Evolutionary conservation across 2,888 invertebrate genomes (phyloP).

Genomic region (Pseudococcus jackbeardsleyi): DNA sequence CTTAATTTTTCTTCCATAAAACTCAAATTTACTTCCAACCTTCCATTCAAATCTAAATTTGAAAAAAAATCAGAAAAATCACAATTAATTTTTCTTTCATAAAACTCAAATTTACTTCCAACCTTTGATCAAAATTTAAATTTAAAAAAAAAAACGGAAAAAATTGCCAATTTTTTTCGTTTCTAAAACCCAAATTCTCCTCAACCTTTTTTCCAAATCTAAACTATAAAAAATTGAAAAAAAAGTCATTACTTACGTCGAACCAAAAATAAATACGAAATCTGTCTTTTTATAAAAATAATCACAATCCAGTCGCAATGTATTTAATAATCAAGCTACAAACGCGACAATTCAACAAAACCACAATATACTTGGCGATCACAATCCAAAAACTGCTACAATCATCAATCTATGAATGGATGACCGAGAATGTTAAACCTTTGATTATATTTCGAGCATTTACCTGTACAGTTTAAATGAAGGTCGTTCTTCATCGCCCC

Average conservation of each 20-base stretch:
- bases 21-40: neutral
- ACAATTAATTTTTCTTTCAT: neutral
- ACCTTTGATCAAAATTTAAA: neutral
- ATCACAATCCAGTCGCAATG: neutral
- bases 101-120: neutral
- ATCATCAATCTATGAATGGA: constrained; percentile 40
- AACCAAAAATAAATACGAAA: neutral
- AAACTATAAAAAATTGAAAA: neutral
- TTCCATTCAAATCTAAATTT: neutral
- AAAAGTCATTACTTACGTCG: neutral
- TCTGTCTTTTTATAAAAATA: neutral
- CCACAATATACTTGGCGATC: neutral
- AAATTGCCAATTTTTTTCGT: neutral
- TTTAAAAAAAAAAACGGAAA: neutral
- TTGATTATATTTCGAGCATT: constrained; percentile 51
- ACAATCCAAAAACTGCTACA: constrained; percentile 1
- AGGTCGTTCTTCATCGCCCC: constrained; percentile 44
- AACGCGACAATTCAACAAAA: neutral
- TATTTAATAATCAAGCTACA: constrained; percentile 17
- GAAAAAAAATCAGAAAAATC: too few relatives aligned
- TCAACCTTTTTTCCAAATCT: neutral
- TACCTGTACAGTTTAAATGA: neutral
- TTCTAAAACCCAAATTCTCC: neutral
- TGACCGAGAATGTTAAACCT: constrained; percentile 29
- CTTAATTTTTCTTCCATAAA: too few relatives aligned